phyloP scores from a whole-genome alignment of 2,888 invertebrate species.

The Mayetiola destructor region DNA sequence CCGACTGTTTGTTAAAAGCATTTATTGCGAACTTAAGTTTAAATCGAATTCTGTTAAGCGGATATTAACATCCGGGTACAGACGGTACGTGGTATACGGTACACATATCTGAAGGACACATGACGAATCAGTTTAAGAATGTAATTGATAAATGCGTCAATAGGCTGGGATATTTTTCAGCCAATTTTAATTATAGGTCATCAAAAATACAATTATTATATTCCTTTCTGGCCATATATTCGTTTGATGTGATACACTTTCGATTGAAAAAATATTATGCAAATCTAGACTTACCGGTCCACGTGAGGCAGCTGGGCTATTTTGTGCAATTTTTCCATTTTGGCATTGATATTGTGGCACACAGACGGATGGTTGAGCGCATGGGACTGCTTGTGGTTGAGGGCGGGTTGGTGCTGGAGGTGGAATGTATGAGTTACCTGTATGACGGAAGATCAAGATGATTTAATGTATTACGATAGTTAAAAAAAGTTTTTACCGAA shows the following conservation, averaged over 20 bases:
- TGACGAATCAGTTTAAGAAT: not conserved
- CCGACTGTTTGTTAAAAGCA: no score
- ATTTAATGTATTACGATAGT: no score
- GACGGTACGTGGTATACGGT: no score
- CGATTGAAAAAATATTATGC: not conserved
- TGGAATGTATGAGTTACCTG: not conserved
- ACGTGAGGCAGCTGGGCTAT: constrained; percentile 27
- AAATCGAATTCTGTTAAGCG: no score
- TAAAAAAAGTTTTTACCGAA: no score
- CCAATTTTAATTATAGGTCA: not conserved
- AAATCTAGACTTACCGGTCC: constrained; percentile 27
- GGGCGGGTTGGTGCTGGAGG: constrained; percentile 17
- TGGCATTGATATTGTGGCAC: constrained; percentile 29
- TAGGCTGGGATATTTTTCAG: not conserved
- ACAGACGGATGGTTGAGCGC: constrained; percentile 28
- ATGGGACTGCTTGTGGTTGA: constrained; percentile 23
- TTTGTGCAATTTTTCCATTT: constrained; percentile 28
- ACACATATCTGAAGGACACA: no score
- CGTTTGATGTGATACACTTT: not conserved
- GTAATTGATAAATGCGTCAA: not conserved
- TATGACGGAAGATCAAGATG: no score
- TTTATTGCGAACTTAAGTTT: no score
- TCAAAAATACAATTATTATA: not conserved
- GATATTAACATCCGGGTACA: no score
- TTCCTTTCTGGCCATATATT: not conserved